phyloP scores from a whole-genome alignment of 2,113 vertebrate species.

The Eira barbara region DNA sequence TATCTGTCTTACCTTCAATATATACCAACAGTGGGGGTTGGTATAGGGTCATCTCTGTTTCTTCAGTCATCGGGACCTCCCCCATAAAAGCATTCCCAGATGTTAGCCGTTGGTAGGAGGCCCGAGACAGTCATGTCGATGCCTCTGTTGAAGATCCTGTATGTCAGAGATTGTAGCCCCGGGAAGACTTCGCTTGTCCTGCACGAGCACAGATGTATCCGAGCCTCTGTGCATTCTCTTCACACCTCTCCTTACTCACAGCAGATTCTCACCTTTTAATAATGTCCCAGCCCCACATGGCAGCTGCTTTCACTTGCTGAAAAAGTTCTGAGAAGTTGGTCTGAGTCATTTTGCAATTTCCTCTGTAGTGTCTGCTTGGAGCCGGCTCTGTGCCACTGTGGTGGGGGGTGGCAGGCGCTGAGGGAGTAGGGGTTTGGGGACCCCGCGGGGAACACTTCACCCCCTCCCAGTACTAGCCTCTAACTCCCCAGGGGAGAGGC shows the following conservation, averaged over 20 bases:
- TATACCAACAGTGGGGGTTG: neutral
- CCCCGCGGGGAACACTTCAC: neutral
- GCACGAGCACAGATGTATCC: fast-evolving
- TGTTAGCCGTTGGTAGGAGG: neutral
- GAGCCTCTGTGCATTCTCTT: neutral
- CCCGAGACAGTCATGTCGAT: fast-evolving
- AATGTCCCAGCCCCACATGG: neutral
- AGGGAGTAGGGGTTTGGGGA: neutral
- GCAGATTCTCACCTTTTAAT: neutral
- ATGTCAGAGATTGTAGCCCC: fast-evolving
- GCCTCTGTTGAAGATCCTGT: too few relatives aligned
- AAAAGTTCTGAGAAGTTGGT: neutral
- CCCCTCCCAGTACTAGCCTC: neutral
- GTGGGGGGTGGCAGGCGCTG: neutral
- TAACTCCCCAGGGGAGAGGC: neutral
- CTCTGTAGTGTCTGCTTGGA: neutral
- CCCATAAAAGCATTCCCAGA: neutral
- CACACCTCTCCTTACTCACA: neutral
- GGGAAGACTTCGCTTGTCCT: fast-evolving
- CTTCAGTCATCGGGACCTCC: neutral
- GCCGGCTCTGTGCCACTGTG: neutral
- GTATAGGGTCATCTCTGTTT: too few relatives aligned
- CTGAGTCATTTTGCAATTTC: conserved; percentile 30
- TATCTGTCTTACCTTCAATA: neutral
- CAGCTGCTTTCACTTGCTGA: neutral